Base-by-base conservation (phyloP, 1,140 invertebrate species). In the Trachymyrmex cornetzi region DNA sequence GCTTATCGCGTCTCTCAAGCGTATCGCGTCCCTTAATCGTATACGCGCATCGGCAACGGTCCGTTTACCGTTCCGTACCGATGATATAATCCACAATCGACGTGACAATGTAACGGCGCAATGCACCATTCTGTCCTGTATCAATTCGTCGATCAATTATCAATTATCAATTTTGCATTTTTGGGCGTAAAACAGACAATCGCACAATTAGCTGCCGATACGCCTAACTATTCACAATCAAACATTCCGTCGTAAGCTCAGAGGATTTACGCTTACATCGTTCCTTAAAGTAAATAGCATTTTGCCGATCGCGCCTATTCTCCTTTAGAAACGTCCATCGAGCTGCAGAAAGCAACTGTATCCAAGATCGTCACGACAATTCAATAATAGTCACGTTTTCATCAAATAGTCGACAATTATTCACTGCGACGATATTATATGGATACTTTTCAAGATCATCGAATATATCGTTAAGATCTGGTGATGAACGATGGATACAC, bases 1-100 rank as follows among this genome's bases (percentile, higher is more conserved):
- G 69, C 80, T 84, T 74, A 61, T 61, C 69, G 80, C 80, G 38
- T 63, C 57, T 50, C 24, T 75, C 50, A 81, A 81, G 79, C 79
- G 50, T 81, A 81, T 57, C 64, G 50, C 30, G 64, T 71, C 30
- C 30, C 64, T 81, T 71, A 71, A 71, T 69, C 64, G 30, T 38
- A 55, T 69, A 81, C 50, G 30, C 57, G 19, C 5, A 14, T 22
- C 64, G 38, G 12, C 22, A 50, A 38, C 64, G 16, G 6, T 57
- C 38, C 24, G 19, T 77, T 77, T 61, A 30, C 24, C 59, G 11
- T 66, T 38, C 22, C 16, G 5, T 27, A 19, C 50, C 19, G 9
- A 66, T 30, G 22, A 63, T 77, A 50, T 55, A 38, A 34, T 22
- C 11, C 61, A 16, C n/a, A 22, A 82, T 72, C 24, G 79, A 74